Evolutionary conservation across 1,140 invertebrate species (phyloP).

Genomic region (Asbolus verrucosus): DNA sequence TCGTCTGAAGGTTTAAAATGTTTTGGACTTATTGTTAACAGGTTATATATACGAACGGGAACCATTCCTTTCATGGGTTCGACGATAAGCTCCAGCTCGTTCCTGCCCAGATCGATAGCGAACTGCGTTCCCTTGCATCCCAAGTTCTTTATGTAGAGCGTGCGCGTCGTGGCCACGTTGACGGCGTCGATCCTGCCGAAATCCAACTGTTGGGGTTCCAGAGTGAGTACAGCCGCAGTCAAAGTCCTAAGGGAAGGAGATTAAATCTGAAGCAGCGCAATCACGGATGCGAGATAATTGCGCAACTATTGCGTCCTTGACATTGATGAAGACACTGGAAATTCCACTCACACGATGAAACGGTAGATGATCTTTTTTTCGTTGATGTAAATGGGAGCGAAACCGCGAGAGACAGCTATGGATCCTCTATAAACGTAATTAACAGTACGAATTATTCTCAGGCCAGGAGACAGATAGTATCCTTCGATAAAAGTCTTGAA

Average conservation of each 20-base stretch:
- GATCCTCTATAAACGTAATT: conserved; percentile 57
- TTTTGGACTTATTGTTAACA: too few relatives aligned
- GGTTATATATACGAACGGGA: conserved; percentile 46
- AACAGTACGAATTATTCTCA: conserved; percentile 56
- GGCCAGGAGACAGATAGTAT: conserved; percentile 58
- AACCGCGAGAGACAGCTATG: conserved; percentile 51
- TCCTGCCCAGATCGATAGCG: conserved; percentile 53
- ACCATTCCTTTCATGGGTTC: conserved; percentile 54
- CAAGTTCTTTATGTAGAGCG: conserved; percentile 46
- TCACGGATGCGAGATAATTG: too few relatives aligned
- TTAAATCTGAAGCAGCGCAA: not conserved
- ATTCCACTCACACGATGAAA: conserved; percentile 50
- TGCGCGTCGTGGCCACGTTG: conserved; percentile 45
- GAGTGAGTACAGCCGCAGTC: not conserved
- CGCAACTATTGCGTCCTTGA: too few relatives aligned
- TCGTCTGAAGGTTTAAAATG: too few relatives aligned
- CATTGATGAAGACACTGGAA: not conserved
- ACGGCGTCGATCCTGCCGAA: conserved; percentile 56
- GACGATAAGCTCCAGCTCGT: conserved; percentile 52
- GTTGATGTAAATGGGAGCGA: conserved; percentile 62
- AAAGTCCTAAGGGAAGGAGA: conserved; percentile 2
- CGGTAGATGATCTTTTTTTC: conserved; percentile 57
- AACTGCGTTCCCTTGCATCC: conserved; percentile 50
- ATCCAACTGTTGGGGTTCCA: conserved; percentile 50
- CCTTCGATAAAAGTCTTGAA: conserved; percentile 51